A percentile compares a stretch with the other conserved stretches of the same genome.
Conservation (phyloP, 2,113 vertebrate genomes). For the cattle (Bos taurus) region DNA sequence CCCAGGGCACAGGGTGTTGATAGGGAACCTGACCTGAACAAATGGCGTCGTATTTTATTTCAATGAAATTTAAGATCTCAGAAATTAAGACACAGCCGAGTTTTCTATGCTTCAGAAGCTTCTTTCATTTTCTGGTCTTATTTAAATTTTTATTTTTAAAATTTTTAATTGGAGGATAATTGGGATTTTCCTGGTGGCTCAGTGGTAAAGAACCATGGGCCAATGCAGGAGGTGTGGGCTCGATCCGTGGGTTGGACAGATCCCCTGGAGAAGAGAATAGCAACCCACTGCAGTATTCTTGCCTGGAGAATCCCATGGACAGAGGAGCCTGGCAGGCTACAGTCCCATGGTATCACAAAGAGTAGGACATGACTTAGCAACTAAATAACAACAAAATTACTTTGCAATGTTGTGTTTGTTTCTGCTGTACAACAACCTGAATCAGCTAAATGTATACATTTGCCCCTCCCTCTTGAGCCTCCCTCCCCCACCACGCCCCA, state of each 20-base stretch:
- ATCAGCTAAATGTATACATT: neutral
- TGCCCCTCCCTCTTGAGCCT: neutral
- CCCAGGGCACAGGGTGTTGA: conserved; percentile 68
- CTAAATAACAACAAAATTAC: neutral
- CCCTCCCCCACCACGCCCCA: neutral
- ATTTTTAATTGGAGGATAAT: neutral
- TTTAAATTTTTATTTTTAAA: neutral
- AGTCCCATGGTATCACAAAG: neutral
- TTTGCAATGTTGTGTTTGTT: neutral
- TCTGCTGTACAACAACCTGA: neutral
- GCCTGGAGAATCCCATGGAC: neutral
- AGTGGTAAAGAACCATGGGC: neutral
- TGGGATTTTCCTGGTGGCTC: neutral
- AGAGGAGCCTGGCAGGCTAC: neutral
- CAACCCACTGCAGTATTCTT: neutral
- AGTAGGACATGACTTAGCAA: neutral
- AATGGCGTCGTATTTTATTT: conserved; percentile 72
- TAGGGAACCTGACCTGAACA: conserved; percentile 69
- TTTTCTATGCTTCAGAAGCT: neutral
- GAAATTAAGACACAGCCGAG: neutral
- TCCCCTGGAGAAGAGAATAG: no score
- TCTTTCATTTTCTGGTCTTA: neutral
- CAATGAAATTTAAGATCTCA: conserved; percentile 64
- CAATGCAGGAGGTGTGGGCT: neutral
- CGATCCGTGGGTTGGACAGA: rapidly evolving